Base-by-base conservation (phyloP, 1,140 invertebrate genomes). In the Drosophila navojoa region DNA sequence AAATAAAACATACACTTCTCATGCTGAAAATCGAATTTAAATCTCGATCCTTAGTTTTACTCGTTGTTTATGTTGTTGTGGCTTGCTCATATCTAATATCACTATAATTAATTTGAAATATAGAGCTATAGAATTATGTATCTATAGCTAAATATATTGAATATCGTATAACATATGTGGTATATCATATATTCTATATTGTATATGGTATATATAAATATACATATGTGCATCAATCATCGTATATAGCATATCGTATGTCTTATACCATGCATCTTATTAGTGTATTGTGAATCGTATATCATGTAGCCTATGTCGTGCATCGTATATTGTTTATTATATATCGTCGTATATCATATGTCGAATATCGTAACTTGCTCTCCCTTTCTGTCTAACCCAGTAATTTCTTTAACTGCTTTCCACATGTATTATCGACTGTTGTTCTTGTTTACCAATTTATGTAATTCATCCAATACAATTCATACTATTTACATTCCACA, bases 51-150 rank as follows among this genome's bases (percentile, higher is more conserved):
- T 54, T 19, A 54, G 52, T 35, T 35, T 3, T 19, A 44, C 10
- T 45, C 70, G 55, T 35, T 57, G 25, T 59, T 70, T 22, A 61
- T 32, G 29, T 16, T 52, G 64, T 63, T 52, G 50, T 66, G 42
- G 4, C 25, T 32, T 32, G 6, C 32, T 13, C 49, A 54, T 11
- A 19, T 7, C 52, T 35, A 16, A 4, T 53, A 47, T 32, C 16
- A 25, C 35, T 66, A 40, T 42, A 29, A 52, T 62, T 19, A 32
- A 3, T 16, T 16, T 53, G 3, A 16, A 16, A 22, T 50, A 9
- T 52, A 35, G 25, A 29, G 5, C 40, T 50, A 13, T 52, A 35
- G 25, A 29, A 29, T 29, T 29, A 29, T 38, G 5, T 50, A 2
- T 27, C 5, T 25, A 50, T 3, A 29, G 5, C 11, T 13, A 19